Conservation (phyloP, 2,888 invertebrate species). For the Agonopterix subpropinquella region DNA sequence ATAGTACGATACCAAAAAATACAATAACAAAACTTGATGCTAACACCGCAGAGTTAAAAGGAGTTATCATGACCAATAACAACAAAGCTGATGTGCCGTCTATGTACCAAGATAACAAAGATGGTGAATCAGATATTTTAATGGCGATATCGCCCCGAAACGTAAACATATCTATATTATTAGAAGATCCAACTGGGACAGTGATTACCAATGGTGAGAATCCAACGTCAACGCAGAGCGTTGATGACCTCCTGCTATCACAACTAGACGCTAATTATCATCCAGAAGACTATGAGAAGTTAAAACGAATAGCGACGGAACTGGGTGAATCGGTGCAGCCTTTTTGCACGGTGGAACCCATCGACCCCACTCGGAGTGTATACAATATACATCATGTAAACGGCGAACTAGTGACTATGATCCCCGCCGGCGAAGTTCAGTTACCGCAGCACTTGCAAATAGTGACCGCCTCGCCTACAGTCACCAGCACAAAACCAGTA, state of each 20-base stretch:
- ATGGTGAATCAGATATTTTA: constrained; percentile 48
- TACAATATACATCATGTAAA: constrained; percentile 73
- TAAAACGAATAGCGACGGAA: constrained; percentile 89
- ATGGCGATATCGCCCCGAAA: constrained; percentile 61
- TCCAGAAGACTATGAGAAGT: constrained; percentile 89
- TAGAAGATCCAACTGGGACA: constrained; percentile 61
- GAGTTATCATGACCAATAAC: constrained; percentile 62
- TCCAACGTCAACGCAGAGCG: constrained; percentile 76
- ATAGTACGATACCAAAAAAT: constrained; percentile 75
- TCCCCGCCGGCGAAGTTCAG: constrained; percentile 61
- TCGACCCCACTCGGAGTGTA: constrained; percentile 69
- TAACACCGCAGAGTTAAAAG: constrained; percentile 50
- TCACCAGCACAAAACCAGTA: constrained; percentile 77
- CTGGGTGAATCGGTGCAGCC: constrained; percentile 86
- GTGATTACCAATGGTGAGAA: constrained; percentile 67
- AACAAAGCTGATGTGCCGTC: constrained; percentile 72
- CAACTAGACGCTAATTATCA: constrained; percentile 81
- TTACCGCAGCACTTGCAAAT: constrained; percentile 71
- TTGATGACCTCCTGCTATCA: constrained; percentile 82
- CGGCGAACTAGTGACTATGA: constrained; percentile 66
- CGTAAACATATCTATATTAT: constrained; percentile 65
- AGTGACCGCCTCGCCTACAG: constrained; percentile 76
- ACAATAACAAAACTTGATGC: constrained; percentile 56
- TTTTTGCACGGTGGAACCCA: constrained; percentile 76
- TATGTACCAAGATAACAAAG: constrained; percentile 69